Percentiles rank a stretch among this genome's conserved stretches.
Conservation (phyloP, 2,888 invertebrate species). For the Hydrotaea diabolus region DNA sequence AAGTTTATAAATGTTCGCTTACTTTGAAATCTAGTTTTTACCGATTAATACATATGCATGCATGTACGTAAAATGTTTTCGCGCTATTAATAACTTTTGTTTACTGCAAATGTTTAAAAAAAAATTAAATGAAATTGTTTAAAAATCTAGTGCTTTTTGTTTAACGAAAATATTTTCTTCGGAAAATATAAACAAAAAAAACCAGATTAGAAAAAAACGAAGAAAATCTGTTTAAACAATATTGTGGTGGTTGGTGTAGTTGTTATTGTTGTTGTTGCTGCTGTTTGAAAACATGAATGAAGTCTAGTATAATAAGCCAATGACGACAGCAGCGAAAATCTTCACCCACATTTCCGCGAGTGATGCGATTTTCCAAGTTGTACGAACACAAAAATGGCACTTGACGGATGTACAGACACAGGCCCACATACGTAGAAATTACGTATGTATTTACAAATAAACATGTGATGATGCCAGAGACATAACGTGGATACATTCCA, state of each 20-base stretch:
- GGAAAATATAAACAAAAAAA: conserved; percentile 14
- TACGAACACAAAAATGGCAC: background rate
- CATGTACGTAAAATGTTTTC: background rate
- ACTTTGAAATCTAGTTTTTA: background rate
- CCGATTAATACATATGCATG: background rate
- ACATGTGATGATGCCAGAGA: no score
- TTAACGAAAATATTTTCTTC: background rate
- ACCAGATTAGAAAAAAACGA: background rate
- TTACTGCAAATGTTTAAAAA: conserved; percentile 20
- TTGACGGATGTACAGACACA: background rate
- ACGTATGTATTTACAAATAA: no score
- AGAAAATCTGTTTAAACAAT: conserved; percentile 17
- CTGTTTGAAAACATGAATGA: background rate
- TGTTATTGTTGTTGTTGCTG: background rate
- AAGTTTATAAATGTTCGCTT: background rate
- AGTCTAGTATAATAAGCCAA: background rate
- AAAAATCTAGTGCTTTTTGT: background rate
- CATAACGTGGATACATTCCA: no score
- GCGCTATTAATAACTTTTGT: conserved; percentile 36
- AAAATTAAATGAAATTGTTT: background rate
- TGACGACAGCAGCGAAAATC: conserved; percentile 3
- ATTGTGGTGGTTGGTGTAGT: background rate
- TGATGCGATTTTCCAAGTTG: background rate
- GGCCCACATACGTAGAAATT: background rate
- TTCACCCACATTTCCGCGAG: background rate